Evolutionary conservation across 2,113 vertebrate species (phyloP), one percentile per base, ranked within the genome.

Genomic region (Caranx ignobilis): DNA sequence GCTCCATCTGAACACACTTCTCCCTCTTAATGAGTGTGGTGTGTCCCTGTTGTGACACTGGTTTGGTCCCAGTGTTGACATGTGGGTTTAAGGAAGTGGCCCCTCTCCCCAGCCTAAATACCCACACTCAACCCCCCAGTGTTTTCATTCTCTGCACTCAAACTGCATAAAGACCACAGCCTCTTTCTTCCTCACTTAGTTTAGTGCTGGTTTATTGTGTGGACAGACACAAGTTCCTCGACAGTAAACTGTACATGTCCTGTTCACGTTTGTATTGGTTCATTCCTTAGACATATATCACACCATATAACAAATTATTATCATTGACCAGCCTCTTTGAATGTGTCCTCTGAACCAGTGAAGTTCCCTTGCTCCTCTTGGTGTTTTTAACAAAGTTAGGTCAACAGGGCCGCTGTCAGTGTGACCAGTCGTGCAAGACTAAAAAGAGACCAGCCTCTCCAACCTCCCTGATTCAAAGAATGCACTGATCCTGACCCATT

Each of bases 101-200:
- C 69, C 64, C 78, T 61, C 70, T 84, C 61, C 61, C 63, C 63
- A 64, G 71, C 19, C 54, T 78, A 64, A 75, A 85, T 75, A 56
- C 66, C 74, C 81, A 83, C 66, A 75, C 76, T 82, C 69, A 82
- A 2, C 78, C 71, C 74, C 77, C 66, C 39, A 81, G 68, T 88
- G 71, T 88, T 91, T 87, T 88, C 88, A 89, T 94, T 94, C 89
- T 91, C 78, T 71, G 26, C 67, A 57, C 68, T 86, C 91, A 89
- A 81, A 81, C 21, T 90, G 84, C 92, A 88, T 83, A 90, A 92
- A 84, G 76, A 71, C 70, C 8, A 39, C 77, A 64, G 79, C 60
- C 60, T 71, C 79, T 85, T 83, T 85, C 71, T 81, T 70, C 61
- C 9, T 80, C 76, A 78, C 59, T 84, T 61, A 84, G 71, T 70